Percentiles rank a stretch among this genome's conserved stretches.
phyloP scores from a whole-genome alignment of 2,797 vertebrate species.

The Ctenopoma kingsleyae region DNA sequence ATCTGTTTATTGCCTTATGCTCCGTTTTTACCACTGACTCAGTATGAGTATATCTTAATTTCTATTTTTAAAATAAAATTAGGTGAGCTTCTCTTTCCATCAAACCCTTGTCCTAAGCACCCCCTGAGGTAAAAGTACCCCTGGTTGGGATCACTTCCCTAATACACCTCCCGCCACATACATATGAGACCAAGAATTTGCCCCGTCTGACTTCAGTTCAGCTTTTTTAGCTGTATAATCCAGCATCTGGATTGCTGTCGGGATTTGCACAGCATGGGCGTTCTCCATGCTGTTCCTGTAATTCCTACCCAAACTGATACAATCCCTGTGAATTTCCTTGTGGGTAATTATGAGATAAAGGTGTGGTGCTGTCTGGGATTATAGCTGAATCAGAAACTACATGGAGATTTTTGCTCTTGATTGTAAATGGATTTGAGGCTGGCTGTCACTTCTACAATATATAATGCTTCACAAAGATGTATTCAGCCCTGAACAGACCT shows the following conservation, averaged over 20 bases:
- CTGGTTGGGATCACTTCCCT: conserved; percentile 1
- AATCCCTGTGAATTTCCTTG: conserved; percentile 67
- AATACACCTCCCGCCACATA: background rate
- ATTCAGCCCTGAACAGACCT: conserved; percentile 46
- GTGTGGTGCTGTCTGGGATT: conserved; percentile 70
- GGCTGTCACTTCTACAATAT: conserved; percentile 53
- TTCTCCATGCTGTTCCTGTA: conserved; percentile 45
- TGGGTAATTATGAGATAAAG: conserved; percentile 71
- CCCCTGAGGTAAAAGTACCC: background rate
- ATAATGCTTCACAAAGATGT: conserved; percentile 59
- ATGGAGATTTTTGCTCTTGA: conserved; percentile 61
- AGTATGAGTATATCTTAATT: too few species aligned
- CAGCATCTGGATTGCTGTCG: conserved; percentile 55
- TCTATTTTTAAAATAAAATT: too few species aligned
- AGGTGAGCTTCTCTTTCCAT: background rate
- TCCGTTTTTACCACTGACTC: too few species aligned
- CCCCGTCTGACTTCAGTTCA: conserved; percentile 32
- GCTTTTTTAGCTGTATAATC: conserved; percentile 41
- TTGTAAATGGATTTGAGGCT: conserved; percentile 70
- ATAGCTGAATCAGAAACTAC: conserved; percentile 57
- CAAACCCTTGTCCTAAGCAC: background rate
- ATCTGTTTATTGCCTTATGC: too few species aligned
- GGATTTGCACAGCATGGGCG: conserved; percentile 37
- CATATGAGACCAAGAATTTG: conserved; percentile 26
- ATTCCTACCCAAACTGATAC: conserved; percentile 60